A percentile compares a stretch with the other conserved stretches of the same genome.
These are phyloP conservation scores for Tetragonula carbonaria DNA, from an alignment of 2,888 invertebrate species.

Conservation along the genomic window DNA sequence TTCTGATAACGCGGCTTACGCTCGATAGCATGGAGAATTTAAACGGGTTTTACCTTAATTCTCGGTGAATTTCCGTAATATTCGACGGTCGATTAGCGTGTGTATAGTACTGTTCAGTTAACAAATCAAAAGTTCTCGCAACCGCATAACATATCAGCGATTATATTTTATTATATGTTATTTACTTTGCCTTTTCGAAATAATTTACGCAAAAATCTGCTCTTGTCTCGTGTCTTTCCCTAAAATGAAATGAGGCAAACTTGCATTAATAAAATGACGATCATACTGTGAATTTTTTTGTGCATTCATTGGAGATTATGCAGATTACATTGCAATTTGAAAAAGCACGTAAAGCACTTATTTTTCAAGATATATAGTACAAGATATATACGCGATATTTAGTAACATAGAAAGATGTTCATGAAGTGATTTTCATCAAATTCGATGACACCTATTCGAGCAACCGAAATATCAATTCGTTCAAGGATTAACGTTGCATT, in stretches of 20 bases:
- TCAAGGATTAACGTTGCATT: too few relatives aligned
- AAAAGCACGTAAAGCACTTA: too few relatives aligned
- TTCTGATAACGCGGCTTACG: conserved; percentile 6
- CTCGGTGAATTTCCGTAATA: conserved; percentile 3
- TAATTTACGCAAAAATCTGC: neutral
- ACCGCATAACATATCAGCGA: neutral
- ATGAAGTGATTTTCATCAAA: too few relatives aligned
- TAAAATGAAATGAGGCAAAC: neutral
- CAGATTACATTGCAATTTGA: too few relatives aligned
- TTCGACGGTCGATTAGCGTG: conserved; percentile 13
- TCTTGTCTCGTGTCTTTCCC: neutral
- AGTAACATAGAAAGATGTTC: too few relatives aligned
- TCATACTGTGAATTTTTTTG: too few relatives aligned
- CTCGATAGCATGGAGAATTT: conserved; percentile 8
- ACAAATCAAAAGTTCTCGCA: neutral
- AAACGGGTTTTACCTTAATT: conserved; percentile 21
- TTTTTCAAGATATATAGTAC: too few relatives aligned
- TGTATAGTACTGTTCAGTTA: neutral
- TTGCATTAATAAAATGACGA: neutral
- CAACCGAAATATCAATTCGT: too few relatives aligned
- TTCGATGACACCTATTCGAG: too few relatives aligned
- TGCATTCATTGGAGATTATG: too few relatives aligned
- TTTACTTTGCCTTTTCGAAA: neutral
- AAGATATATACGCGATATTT: too few relatives aligned
- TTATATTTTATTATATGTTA: too few relatives aligned